Evolutionary conservation across 2,888 invertebrate species (phyloP), one percentile per base, ranked within the genome.

Genomic region (Amorpha juglandis): DNA sequence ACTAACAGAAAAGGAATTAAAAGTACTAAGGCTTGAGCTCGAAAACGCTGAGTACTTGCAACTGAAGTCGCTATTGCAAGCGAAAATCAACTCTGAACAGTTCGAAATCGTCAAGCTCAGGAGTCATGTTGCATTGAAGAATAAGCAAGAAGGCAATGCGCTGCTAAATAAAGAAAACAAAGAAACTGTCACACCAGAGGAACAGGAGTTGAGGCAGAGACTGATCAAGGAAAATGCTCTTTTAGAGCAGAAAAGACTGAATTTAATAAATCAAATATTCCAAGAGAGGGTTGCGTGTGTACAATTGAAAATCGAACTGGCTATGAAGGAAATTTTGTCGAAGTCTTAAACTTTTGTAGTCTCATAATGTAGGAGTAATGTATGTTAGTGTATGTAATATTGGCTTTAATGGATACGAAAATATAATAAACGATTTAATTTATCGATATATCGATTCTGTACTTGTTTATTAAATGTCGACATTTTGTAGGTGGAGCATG

Each of bases 251-350:
- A 96, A 96, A 82, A 95, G 95, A 84, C 91, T 94, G 77, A 95
- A 94, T 73, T 86, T 96, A 62, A 94, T 95, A 63, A 95, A 95
- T 74, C 96, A 96, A 79, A 95, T 96, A 73, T 95, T 96, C 78
- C 96, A 96, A 81, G 96, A 96, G 77, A 94, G 95, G 73, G 95
- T 95, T 63, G 95, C 96, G 21, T 96, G 96, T 79, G 94, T 96
- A 70, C 95, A 96, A 69, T 86, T 96, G n/a, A 95, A 96, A 79
- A 96, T 96, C 64, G 95, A 96, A 76, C 82, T 96, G 51, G 95
- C 95, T 51, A 93, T 95, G 88, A 94, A 95, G 69, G 95, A 94
- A 77, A 92, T 94, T 70, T 75, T 93, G 50, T 92, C 90, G 0
- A 91, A 91, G 72, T 90, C 90, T 1, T 90, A 89, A 75, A 64